These are phyloP conservation scores for Carassius auratus DNA, from an alignment of 2,113 vertebrate species.

Conservation along the genomic window DNA sequence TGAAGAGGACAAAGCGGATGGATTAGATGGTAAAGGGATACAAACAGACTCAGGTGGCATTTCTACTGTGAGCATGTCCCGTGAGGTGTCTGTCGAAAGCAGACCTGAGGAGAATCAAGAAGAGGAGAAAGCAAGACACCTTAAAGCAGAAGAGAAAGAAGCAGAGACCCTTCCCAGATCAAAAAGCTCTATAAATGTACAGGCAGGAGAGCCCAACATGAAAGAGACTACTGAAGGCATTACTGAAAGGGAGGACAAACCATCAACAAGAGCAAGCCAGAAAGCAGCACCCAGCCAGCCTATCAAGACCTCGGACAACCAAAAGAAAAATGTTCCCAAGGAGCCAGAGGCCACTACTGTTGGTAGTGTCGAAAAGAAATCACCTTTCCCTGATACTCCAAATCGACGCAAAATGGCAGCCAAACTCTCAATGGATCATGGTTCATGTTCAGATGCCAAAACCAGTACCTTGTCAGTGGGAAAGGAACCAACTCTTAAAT, in stretches of 20 bases:
- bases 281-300: constrained; percentile 47
- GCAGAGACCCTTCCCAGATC: constrained; percentile 58
- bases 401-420: constrained; percentile 71
- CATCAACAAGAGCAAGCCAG: constrained; percentile 56
- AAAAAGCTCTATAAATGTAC: constrained; percentile 49
- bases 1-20: constrained; percentile 62
- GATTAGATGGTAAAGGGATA: constrained; percentile 60
- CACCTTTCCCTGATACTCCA: constrained; percentile 64
- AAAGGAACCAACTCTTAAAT: constrained; percentile 56
- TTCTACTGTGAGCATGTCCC: constrained; percentile 72
- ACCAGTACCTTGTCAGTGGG: constrained; percentile 52
- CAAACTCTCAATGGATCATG: constrained; percentile 59
- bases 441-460: constrained; percentile 27
- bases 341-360: constrained; percentile 47
- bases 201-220: constrained; percentile 57
- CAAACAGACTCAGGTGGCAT: constrained; percentile 63
- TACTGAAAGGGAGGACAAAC: constrained; percentile 65
- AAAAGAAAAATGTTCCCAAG: constrained; percentile 41
- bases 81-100: constrained; percentile 75
- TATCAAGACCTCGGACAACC: constrained; percentile 58
- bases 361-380: constrained; percentile 60
- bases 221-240: constrained; percentile 57
- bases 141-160: constrained; percentile 54
- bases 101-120: constrained; percentile 54
- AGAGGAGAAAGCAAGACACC: constrained; percentile 49